These are phyloP conservation scores for Helleia helle DNA, from an alignment of 2,888 invertebrate species.

Conservation along the genomic window DNA sequence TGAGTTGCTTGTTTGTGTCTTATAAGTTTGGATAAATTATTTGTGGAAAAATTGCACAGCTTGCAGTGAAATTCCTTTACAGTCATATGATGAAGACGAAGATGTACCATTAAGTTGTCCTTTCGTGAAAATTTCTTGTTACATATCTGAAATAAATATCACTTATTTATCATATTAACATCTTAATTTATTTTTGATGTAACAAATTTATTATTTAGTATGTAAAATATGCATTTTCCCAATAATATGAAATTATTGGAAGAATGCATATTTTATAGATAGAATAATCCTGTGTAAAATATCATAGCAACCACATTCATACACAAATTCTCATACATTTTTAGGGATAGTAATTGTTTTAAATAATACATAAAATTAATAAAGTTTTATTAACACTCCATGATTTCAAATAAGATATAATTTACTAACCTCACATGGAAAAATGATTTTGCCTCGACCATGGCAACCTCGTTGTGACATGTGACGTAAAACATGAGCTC, in stretches of 20 bases:
- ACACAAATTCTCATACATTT: no score
- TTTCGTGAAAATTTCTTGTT: conserved; percentile 78
- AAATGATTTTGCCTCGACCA: conserved; percentile 45
- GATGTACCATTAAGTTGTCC: conserved; percentile 83
- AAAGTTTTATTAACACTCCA: no score
- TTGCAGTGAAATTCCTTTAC: conserved; percentile 40
- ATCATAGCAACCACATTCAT: neutral
- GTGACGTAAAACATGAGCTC: conserved; percentile 83
- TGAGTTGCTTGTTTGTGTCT: conserved; percentile 45
- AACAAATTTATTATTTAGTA: no score
- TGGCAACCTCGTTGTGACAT: conserved; percentile 80
- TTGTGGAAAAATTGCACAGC: conserved; percentile 38
- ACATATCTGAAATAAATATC: conserved; percentile 72
- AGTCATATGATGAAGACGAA: conserved; percentile 73
- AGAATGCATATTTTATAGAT: conserved; percentile 3
- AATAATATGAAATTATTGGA: no score
- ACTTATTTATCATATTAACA: no score
- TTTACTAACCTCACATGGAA: conserved; percentile 50
- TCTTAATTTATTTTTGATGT: no score
- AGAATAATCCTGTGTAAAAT: neutral
- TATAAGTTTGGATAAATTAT: conserved; percentile 49
- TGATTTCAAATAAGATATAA: neutral
- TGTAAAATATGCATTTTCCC: no score
- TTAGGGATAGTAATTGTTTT: no score
- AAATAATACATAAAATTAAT: no score